A percentile compares a stretch with the other conserved stretches of the same genome.
Conservation (phyloP, 2,797 vertebrate genomes). For the Steatocranus sp. region DNA sequence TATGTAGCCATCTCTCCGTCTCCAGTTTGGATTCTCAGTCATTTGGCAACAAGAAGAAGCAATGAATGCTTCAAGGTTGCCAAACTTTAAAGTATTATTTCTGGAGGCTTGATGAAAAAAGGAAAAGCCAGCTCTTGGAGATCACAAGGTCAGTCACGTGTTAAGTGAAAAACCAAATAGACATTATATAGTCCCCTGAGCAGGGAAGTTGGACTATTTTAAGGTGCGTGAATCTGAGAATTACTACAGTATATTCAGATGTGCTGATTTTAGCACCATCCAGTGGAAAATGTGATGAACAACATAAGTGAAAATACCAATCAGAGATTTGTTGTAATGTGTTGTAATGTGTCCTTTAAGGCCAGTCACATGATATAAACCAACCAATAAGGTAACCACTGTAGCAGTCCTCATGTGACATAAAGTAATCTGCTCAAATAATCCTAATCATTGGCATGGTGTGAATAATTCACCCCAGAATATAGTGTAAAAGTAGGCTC, state of each 20-base stretch:
- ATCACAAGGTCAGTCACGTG: neutral
- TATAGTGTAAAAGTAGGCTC: neutral
- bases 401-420: neutral
- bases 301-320: neutral
- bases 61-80: neutral
- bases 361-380: neutral
- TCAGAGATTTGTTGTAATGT: neutral
- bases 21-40: neutral
- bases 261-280: constrained; percentile 7
- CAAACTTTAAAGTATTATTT: neutral
- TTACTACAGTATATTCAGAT: neutral
- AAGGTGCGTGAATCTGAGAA: neutral
- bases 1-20: neutral
- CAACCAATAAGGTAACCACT: neutral
- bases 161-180: neutral
- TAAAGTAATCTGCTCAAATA: neutral
- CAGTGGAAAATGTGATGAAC: constrained; percentile 1
- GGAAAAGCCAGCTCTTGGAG: neutral
- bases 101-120: neutral
- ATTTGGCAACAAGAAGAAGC: neutral
- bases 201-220: neutral
- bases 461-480: neutral
- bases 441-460: neutral
- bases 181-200: neutral
- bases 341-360: neutral